These are phyloP conservation scores for Myiozetetes cayanensis DNA, from an alignment of 2,113 vertebrate species.

Conservation along the genomic window DNA sequence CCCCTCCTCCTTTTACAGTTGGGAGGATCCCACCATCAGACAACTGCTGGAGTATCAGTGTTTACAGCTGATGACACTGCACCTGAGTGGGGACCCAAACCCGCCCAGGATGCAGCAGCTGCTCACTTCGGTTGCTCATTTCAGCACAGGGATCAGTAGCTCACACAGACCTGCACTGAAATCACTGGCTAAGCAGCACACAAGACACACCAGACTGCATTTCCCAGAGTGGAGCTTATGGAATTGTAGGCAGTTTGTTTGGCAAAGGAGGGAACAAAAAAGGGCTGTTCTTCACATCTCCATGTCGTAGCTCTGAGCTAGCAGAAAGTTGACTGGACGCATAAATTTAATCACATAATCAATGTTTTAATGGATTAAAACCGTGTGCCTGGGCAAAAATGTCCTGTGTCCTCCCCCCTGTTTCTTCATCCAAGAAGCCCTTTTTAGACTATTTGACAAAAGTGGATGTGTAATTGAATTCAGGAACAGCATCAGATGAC, in stretches of 20 bases:
- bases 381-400: background rate
- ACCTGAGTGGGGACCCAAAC: background rate
- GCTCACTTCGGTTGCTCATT: background rate
- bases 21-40: background rate
- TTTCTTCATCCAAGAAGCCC: background rate
- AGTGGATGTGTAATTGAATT: slow-evolving; percentile 1
- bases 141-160: background rate
- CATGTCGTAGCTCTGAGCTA: background rate
- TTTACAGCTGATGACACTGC: background rate
- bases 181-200: background rate
- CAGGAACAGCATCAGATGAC: slow-evolving; percentile 48
- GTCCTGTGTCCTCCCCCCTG: background rate
- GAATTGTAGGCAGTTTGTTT: background rate
- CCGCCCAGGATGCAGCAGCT: background rate
- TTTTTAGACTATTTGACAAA: slow-evolving; percentile 27
- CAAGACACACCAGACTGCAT: background rate
- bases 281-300: background rate
- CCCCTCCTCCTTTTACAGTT: background rate
- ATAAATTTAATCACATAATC: background rate
- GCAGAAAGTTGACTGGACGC: background rate
- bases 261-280: background rate
- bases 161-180: background rate
- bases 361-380: background rate
- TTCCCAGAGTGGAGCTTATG: background rate
- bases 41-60: background rate